Percentiles rank a stretch among this genome's conserved stretches.
Evolutionary conservation across 2,888 invertebrate species (phyloP).

Genomic region (Tricholauxania praeusta): DNA sequence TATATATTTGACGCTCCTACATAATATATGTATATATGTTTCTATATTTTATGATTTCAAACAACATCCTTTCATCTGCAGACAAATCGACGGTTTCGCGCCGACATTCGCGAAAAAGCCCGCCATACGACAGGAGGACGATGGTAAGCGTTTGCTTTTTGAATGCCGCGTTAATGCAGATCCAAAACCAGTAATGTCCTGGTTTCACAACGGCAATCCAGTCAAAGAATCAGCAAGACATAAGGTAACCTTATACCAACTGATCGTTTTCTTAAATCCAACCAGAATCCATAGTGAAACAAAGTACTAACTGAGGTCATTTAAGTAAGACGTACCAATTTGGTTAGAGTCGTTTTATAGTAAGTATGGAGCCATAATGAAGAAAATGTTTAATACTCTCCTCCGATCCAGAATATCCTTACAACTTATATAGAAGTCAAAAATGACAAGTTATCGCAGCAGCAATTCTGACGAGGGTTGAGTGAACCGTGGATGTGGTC

Average conservation of each 20-base stretch:
- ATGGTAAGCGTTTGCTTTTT: conserved; percentile 92
- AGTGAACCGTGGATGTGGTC: too few species aligned
- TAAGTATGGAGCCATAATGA: background rate
- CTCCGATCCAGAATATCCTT: too few species aligned
- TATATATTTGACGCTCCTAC: too few species aligned
- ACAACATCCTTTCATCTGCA: conserved; percentile 61
- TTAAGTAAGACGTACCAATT: background rate
- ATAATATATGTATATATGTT: conserved; percentile 7
- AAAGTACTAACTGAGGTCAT: conserved; percentile 3
- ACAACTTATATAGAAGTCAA: too few species aligned
- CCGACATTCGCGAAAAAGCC: conserved; percentile 98
- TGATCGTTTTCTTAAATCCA: background rate
- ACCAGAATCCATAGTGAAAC: background rate
- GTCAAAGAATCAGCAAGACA: conserved; percentile 87
- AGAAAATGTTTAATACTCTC: too few species aligned
- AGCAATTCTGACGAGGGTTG: too few species aligned
- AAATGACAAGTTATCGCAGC: too few species aligned
- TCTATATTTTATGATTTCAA: conserved; percentile 24
- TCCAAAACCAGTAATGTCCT: conserved; percentile 87
- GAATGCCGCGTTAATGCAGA: conserved; percentile 96
- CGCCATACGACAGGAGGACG: conserved; percentile 96
- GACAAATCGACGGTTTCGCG: conserved; percentile 97
- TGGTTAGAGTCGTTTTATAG: too few species aligned
- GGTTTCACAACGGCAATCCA: conserved; percentile 89
- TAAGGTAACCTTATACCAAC: conserved; percentile 73